These are phyloP conservation scores for Pagetopsis macropterus DNA, from an alignment of 2,797 vertebrate species.

Conservation along the genomic window DNA sequence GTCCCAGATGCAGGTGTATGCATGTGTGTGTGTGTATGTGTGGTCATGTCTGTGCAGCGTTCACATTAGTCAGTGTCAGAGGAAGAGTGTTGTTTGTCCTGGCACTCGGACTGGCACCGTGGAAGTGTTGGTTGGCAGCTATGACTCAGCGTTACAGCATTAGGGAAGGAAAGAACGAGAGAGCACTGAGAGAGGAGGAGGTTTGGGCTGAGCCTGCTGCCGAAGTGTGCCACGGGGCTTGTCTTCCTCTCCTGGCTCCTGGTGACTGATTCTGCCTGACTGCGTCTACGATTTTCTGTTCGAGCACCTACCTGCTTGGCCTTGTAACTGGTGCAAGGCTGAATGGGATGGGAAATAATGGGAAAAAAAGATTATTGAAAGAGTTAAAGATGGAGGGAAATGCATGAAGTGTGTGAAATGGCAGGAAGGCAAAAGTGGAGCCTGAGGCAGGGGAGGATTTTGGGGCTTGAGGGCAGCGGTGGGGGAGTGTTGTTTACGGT, in stretches of 20 bases:
- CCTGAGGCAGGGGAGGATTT: conserved; percentile 43
- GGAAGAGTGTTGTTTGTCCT: conserved; percentile 80
- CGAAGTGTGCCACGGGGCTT: conserved; percentile 69
- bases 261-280: conserved; percentile 57
- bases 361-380: conserved; percentile 20
- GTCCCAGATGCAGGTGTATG: conserved; percentile 44
- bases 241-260: conserved; percentile 46
- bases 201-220: conserved; percentile 59
- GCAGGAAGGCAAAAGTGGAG: conserved; percentile 33
- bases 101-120: conserved; percentile 74
- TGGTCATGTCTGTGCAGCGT: conserved; percentile 54
- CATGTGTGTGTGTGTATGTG: conserved; percentile 11
- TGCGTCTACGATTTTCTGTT: conserved; percentile 43
- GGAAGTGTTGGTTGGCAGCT: conserved; percentile 82
- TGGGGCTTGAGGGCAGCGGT: conserved; percentile 33
- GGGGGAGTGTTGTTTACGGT: conserved; percentile 62
- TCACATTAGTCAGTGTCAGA: conserved; percentile 70
- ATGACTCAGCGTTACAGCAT: conserved; percentile 84
- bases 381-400: conserved; percentile 23
- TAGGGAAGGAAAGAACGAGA: conserved; percentile 62
- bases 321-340: not conserved
- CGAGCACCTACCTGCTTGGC: conserved; percentile 35
- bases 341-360: conserved; percentile 9
- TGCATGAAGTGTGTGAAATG: conserved; percentile 25
- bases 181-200: conserved; percentile 38